A percentile compares a stretch with the other conserved stretches of the same genome.
Evolutionary conservation across 1,140 invertebrate genomes (phyloP).

Genomic region (Sinonovacula constricta): DNA sequence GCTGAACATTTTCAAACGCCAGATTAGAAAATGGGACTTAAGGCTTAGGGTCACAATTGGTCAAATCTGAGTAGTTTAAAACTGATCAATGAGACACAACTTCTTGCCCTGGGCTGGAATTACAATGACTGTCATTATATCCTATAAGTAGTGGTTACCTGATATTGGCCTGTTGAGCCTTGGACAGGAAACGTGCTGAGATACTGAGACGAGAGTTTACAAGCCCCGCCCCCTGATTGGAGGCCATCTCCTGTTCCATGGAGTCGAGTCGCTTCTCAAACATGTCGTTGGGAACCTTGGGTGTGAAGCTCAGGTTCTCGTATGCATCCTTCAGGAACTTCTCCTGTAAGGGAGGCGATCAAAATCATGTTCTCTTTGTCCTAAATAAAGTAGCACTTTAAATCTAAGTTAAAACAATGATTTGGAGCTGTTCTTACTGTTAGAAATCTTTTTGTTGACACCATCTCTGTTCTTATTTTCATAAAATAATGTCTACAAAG

Average conservation of each 20-base stretch:
- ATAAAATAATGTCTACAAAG: no score
- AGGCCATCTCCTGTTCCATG: conserved; percentile 59
- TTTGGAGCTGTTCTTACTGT: background rate
- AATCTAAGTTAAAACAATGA: background rate
- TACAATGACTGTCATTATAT: background rate
- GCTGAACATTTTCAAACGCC: background rate
- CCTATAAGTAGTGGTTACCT: conserved; percentile 49
- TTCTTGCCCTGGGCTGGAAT: no score
- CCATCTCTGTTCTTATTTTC: no score
- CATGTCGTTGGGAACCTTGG: conserved; percentile 60
- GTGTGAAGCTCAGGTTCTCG: conserved; percentile 72
- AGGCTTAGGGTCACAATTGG: no score
- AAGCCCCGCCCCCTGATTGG: conserved; percentile 4
- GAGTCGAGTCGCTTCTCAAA: conserved; percentile 65
- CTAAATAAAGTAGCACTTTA: background rate
- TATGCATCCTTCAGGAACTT: conserved; percentile 72
- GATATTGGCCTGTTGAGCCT: conserved; percentile 61
- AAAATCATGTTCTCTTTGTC: no score
- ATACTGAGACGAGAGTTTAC: conserved; percentile 69
- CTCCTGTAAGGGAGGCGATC: conserved; percentile 62
- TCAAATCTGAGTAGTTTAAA: no score
- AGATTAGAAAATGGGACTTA: no score
- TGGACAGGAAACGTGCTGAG: conserved; percentile 71
- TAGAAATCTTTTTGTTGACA: background rate
- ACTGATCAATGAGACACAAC: no score